These are phyloP conservation scores for Xenopus borealis DNA, from an alignment of 2,113 vertebrate species.

Conservation along the genomic window DNA sequence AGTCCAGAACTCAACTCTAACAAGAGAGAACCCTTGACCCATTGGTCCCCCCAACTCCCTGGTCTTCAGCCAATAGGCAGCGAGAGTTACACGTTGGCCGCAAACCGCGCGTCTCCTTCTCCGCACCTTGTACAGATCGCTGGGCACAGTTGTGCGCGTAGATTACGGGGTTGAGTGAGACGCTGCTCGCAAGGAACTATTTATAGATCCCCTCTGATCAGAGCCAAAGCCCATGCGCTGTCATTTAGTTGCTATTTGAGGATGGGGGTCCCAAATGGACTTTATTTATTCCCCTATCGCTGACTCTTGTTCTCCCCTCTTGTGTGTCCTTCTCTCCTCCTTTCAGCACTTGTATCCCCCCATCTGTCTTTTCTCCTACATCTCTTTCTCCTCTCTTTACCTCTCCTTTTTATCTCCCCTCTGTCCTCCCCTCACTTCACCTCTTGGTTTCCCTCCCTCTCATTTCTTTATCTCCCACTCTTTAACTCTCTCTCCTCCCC, in stretches of 20 bases:
- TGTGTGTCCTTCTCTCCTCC: neutral
- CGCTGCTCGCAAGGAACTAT: neutral
- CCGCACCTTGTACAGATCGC: too few species aligned
- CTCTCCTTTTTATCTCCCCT: neutral
- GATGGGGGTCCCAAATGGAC: too few species aligned
- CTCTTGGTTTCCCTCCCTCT: neutral
- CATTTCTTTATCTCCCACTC: neutral
- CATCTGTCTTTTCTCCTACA: neutral
- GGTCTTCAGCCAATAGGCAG: too few species aligned
- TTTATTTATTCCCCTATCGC: neutral
- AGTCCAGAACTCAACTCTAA: too few species aligned
- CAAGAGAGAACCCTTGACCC: too few species aligned
- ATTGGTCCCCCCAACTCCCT: too few species aligned
- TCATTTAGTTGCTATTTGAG: neutral
- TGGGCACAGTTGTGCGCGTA: neutral
- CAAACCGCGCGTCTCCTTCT: too few species aligned
- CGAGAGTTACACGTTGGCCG: too few species aligned
- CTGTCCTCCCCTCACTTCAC: neutral
- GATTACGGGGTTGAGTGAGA: neutral
- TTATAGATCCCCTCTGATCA: slow-evolving; percentile 4
- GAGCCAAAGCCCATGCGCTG: neutral
- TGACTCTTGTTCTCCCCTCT: neutral
- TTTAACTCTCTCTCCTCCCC: neutral
- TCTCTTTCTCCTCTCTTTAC: neutral
- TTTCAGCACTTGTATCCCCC: neutral